phyloP scores from a whole-genome alignment of 2,888 invertebrate genomes.

The Seira musarum region DNA sequence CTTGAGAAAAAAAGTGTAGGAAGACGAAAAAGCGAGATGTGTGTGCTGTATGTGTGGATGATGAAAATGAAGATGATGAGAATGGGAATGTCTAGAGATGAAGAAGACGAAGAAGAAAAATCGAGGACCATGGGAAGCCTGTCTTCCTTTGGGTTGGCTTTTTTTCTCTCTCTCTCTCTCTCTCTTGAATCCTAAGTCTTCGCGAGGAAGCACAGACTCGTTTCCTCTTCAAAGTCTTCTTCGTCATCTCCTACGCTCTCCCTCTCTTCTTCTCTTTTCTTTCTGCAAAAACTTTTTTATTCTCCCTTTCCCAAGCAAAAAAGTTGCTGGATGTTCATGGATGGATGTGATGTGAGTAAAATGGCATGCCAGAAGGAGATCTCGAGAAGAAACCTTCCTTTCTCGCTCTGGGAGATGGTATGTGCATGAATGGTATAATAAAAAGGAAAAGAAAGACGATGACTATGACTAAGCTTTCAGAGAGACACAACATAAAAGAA shows the following conservation, averaged over 20 bases:
- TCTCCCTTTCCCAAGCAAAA: conserved; percentile 6
- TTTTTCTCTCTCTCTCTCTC: no score
- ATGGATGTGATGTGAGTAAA: conserved; percentile 44
- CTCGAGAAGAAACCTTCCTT: conserved; percentile 19
- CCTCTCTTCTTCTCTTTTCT: neutral
- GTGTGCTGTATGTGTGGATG: conserved; percentile 26
- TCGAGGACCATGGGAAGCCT: conserved; percentile 24
- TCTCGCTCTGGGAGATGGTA: conserved; percentile 27
- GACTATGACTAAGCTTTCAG: no score
- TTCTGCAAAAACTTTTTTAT: conserved; percentile 49
- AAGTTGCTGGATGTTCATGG: conserved; percentile 12
- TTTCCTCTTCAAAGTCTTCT: conserved; percentile 43
- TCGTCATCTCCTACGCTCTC: conserved; percentile 2
- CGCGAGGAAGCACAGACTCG: conserved; percentile 11
- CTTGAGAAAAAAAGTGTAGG: neutral
- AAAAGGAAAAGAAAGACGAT: no score
- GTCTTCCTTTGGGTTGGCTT: conserved; percentile 12
- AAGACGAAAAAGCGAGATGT: conserved; percentile 21
- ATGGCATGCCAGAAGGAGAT: conserved; percentile 23
- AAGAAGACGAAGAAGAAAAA: no score
- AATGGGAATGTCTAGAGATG: neutral
- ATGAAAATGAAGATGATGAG: conserved; percentile 34
- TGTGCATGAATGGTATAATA: no score
- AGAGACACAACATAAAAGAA: no score
- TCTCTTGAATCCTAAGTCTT: no score